Base-by-base conservation (phyloP, 2,797 vertebrate genomes). In the Hyperoplus lanceolatus region DNA sequence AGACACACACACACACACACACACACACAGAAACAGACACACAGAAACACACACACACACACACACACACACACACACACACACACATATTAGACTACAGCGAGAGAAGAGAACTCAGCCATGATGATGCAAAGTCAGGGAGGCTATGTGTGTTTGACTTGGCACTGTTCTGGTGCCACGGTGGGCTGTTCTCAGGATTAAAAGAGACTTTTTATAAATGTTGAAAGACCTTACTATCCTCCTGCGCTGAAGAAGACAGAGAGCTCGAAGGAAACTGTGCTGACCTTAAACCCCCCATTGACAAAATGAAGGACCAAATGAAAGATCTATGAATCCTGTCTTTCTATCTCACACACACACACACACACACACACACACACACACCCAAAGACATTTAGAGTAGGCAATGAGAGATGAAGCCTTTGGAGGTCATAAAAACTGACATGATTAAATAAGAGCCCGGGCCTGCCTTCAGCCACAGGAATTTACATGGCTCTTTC, bases 401-500 rank as follows among this genome's bases (percentile, higher is more conserved):
- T 48, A 21, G 59, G 79, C 79, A 88, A 79, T 79, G 80, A 89
- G 57, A 69, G 78, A 79, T 87, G 65, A 86, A 82, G 69, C 70
- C 69, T 75, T 77, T 50, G 14, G 64, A 89, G 79, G 78, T 88
- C 84, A 87, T 90, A 88, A 92, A 89, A 89, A 79, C 67, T 8
- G 11, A 48, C 70, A 75, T 73, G 84, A 91, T 89, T 89, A 81
- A 92, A 90, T 84, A 80, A 76, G 73, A 79, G 63, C 59, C 56
- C 14, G 42, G 70, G 42, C 69, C 69, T 84, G 50, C 61, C 36
- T 82, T 65, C 64, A 77, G 70, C 89, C 88, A 85, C 91, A 93
- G 90, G 87, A 89, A 93, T 92, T 86, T 82, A 75, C 84, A 83
- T 61, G 75, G 75, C 87, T 81, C 73, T 67, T 75, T 70, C 87